phyloP scores from a whole-genome alignment of 2,797 vertebrate genomes.

The Falco naumanni region DNA sequence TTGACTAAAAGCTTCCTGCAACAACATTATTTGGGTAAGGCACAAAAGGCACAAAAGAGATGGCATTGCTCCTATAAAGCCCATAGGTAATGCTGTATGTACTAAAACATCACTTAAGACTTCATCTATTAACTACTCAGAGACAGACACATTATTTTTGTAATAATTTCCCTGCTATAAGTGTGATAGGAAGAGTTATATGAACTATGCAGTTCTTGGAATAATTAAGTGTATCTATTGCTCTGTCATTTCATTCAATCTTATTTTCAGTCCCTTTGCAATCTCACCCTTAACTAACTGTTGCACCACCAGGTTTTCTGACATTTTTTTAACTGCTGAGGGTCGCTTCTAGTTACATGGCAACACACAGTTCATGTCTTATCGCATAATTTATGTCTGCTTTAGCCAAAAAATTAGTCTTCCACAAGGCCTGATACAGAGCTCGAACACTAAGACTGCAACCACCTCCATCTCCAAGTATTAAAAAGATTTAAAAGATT shows the following conservation, averaged over 20 bases:
- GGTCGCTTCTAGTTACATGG: neutral
- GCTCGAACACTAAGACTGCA: neutral
- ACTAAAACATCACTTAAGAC: neutral
- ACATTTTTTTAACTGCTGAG: neutral
- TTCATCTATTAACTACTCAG: neutral
- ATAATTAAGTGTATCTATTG: neutral
- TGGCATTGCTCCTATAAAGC: neutral
- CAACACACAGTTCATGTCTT: neutral
- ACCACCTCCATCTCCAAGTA: neutral
- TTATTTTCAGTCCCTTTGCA: neutral
- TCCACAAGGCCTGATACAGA: neutral
- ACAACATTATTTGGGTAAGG: neutral
- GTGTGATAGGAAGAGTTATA: neutral
- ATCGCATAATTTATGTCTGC: neutral
- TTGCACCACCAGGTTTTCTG: neutral
- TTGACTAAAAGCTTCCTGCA: neutral
- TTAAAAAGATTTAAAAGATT: neutral
- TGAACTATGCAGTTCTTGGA: neutral
- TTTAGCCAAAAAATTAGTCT: neutral
- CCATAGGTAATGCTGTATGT: fast-evolving
- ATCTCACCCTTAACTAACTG: neutral
- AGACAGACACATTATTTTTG: neutral
- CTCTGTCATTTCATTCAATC: neutral
- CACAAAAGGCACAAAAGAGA: neutral
- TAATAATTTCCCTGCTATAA: neutral